These are phyloP conservation scores for Ciconia stormi DNA, from an alignment of 2,113 vertebrate species.

Conservation along the genomic window DNA sequence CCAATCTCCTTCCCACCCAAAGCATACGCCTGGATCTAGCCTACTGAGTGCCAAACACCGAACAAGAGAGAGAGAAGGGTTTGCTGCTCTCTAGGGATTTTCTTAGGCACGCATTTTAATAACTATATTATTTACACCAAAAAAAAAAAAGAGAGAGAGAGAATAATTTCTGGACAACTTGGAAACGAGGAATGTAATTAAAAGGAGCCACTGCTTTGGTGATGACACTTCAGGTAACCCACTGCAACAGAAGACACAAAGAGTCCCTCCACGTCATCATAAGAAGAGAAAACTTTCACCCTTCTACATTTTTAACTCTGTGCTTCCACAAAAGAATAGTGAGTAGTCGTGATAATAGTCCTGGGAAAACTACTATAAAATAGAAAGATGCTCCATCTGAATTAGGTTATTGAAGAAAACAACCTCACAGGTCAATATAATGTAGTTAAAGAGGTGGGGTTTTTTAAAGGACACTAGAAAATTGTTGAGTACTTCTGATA, in stretches of 20 bases:
- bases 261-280: not conserved
- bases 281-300: not conserved
- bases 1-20: not conserved
- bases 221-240: not conserved
- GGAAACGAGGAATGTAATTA: slow-evolving; percentile 2
- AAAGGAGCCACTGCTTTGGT: not conserved
- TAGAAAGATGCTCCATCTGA: not conserved
- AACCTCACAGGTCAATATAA: not conserved
- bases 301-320: not conserved
- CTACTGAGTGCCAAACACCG: not conserved
- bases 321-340: not conserved
- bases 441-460: not conserved
- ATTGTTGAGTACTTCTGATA: not conserved
- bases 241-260: not conserved
- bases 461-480: not conserved
- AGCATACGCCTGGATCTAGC: accelerated
- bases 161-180: slow-evolving; percentile 27
- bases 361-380: not conserved
- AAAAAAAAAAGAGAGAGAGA: not conserved
- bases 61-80: not conserved
- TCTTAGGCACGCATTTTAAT: not conserved
- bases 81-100: not conserved
- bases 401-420: not conserved
- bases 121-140: not conserved
- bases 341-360: not conserved